Percentiles rank a stretch among this genome's conserved stretches.
These are phyloP conservation scores for Dasypolia templi DNA, from an alignment of 2,888 invertebrate species.

Conservation along the genomic window DNA sequence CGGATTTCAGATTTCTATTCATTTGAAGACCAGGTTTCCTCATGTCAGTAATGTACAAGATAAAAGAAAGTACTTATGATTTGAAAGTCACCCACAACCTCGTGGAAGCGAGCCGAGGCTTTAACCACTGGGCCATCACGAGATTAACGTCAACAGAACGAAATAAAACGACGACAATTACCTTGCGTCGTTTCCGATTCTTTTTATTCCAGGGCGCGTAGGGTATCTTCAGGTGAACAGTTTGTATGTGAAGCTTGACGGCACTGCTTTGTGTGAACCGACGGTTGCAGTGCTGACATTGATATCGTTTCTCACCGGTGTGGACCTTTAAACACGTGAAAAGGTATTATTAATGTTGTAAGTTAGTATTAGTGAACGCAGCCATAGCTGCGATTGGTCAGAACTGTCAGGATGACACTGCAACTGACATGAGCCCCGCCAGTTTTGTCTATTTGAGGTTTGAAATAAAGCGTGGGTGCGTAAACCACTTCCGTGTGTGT, in stretches of 20 bases:
- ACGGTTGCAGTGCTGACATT: slow-evolving; percentile 86
- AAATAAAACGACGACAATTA: slow-evolving; percentile 5
- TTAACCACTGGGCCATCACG: background rate
- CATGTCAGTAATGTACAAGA: too few species aligned
- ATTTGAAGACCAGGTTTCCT: too few species aligned
- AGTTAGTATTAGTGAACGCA: too few species aligned
- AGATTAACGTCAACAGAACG: background rate
- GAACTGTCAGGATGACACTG: too few species aligned
- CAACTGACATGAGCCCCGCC: too few species aligned
- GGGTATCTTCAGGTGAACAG: slow-evolving; percentile 87
- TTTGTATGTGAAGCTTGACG: slow-evolving; percentile 88
- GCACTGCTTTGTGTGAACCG: slow-evolving; percentile 88
- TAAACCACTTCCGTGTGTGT: too few species aligned
- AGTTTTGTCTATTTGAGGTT: too few species aligned
- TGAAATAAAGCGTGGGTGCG: too few species aligned
- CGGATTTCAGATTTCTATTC: too few species aligned
- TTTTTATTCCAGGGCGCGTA: slow-evolving; percentile 89
- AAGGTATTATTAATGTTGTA: background rate
- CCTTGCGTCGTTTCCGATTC: slow-evolving; percentile 82
- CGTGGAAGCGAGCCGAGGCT: background rate
- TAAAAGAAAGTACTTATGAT: too few species aligned
- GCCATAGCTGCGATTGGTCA: too few species aligned
- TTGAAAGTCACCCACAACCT: too few species aligned
- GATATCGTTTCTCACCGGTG: slow-evolving; percentile 86
- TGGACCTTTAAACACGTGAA: slow-evolving; percentile 77